A percentile compares a stretch with the other conserved stretches of the same genome.
Conservation (phyloP, 2,888 invertebrate species). For the Ischnus inquisitorius region DNA sequence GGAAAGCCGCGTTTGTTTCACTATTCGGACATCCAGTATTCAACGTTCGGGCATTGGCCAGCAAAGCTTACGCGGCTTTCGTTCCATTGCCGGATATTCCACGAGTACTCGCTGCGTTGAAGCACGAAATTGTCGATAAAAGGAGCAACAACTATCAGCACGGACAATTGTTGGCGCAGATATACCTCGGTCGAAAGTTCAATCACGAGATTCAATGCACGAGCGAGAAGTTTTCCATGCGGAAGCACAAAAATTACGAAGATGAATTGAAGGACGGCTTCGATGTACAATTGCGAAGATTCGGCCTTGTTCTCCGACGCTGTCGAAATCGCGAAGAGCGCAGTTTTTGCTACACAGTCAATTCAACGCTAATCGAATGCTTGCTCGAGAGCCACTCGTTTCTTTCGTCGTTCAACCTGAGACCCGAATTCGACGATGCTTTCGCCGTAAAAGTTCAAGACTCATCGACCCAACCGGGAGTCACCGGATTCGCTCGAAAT, state of each 20-base stretch:
- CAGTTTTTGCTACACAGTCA: constrained; percentile 35
- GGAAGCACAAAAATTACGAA: constrained; percentile 20
- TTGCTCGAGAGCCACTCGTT: constrained; percentile 9
- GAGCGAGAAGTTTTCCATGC: constrained; percentile 20
- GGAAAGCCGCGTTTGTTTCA: constrained; percentile 67
- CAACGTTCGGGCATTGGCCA: constrained; percentile 80
- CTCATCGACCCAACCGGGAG: constrained; percentile 74
- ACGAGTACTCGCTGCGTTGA: constrained; percentile 70
- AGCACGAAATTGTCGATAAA: constrained; percentile 34
- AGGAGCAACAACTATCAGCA: constrained; percentile 77
- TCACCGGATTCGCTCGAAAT: constrained; percentile 76
- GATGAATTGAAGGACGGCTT: background rate
- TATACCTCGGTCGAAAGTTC: constrained; percentile 75
- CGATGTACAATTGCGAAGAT: constrained; percentile 31
- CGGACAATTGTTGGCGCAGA: constrained; percentile 77
- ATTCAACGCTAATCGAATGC: constrained; percentile 30
- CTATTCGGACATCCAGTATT: constrained; percentile 77
- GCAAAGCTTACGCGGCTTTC: constrained; percentile 81
- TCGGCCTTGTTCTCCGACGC: background rate
- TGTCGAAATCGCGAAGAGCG: background rate
- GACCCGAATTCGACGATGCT: background rate
- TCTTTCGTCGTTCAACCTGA: background rate
- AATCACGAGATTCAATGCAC: constrained; percentile 46
- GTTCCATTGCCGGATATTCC: constrained; percentile 73
- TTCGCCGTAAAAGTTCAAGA: constrained; percentile 23